phyloP scores from a whole-genome alignment of 1,140 invertebrate species.

The Anoplolepis gracilipes region DNA sequence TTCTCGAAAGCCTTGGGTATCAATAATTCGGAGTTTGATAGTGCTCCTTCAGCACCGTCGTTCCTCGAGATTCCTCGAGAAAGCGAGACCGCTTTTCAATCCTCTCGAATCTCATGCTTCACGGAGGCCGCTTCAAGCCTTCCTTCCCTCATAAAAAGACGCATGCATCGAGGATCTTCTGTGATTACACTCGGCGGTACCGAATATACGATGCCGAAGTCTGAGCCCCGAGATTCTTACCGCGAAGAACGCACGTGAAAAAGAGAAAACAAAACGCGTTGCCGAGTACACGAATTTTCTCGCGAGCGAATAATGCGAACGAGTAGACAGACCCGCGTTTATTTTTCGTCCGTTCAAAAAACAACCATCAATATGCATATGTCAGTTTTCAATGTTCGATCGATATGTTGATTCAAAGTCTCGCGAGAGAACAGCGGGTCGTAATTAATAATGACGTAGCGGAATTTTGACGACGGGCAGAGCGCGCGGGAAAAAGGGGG shows the following conservation, averaged over 20 bases:
- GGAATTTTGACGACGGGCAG: not conserved
- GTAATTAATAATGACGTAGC: slow-evolving; percentile 23
- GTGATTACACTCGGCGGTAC: slow-evolving; percentile 41
- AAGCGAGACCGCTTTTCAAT: slow-evolving; percentile 62
- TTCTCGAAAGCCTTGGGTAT: slow-evolving; percentile 45
- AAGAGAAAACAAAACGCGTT: not conserved
- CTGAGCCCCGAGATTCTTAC: not conserved
- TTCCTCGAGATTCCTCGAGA: slow-evolving; percentile 62
- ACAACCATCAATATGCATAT: slow-evolving; percentile 26
- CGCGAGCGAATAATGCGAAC: not conserved
- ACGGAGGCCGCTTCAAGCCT: slow-evolving; percentile 56
- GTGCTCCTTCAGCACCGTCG: slow-evolving; percentile 36
- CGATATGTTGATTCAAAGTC: slow-evolving; percentile 28
- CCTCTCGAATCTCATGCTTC: slow-evolving; percentile 53
- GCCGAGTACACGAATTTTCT: not conserved
- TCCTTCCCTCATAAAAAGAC: slow-evolving; percentile 62
- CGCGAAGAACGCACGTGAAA: not conserved
- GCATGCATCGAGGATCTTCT: slow-evolving; percentile 54
- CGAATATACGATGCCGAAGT: too few species aligned
- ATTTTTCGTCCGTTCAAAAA: not conserved
- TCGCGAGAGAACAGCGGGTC: not conserved
- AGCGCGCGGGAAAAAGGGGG: not conserved
- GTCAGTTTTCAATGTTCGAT: slow-evolving; percentile 25
- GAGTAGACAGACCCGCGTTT: not conserved
- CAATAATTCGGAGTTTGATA: slow-evolving; percentile 66